Conservation (phyloP, 2,797 vertebrate species). For the Rhinophrynus dorsalis region DNA sequence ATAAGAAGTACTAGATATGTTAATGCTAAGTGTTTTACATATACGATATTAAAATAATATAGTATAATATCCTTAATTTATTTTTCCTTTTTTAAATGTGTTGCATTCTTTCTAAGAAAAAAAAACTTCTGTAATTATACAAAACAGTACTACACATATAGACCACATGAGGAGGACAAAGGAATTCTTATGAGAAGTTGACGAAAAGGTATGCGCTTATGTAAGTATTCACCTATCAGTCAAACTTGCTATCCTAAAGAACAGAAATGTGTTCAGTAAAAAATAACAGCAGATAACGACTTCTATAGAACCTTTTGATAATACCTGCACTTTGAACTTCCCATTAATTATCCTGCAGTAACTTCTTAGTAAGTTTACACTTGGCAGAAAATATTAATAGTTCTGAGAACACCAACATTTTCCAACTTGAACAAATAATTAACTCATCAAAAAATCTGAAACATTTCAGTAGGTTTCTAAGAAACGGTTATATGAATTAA, state of each 20-base stretch:
- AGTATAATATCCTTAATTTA: too few species aligned
- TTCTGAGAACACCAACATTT: background rate
- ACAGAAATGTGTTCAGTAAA: background rate
- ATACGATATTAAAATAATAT: too few species aligned
- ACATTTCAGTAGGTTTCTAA: background rate
- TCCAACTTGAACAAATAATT: constrained; percentile 10
- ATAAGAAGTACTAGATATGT: too few species aligned
- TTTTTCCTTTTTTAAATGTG: too few species aligned
- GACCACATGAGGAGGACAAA: constrained; percentile 8
- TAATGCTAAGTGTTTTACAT: too few species aligned
- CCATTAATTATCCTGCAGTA: background rate
- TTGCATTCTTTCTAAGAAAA: too few species aligned
- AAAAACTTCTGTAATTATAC: too few species aligned
- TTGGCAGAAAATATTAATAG: background rate
- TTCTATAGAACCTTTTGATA: background rate
- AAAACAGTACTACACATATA: background rate
- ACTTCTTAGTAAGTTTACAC: background rate
- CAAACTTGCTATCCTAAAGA: background rate
- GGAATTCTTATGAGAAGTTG: background rate
- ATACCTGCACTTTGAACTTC: constrained; percentile 12
- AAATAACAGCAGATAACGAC: background rate
- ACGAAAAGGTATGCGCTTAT: background rate
- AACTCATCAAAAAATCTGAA: constrained; percentile 1
- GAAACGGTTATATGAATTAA: background rate
- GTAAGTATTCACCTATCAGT: background rate